Evolutionary conservation across 2,113 vertebrate species (phyloP).

Genomic region (Lonchura striata): DNA sequence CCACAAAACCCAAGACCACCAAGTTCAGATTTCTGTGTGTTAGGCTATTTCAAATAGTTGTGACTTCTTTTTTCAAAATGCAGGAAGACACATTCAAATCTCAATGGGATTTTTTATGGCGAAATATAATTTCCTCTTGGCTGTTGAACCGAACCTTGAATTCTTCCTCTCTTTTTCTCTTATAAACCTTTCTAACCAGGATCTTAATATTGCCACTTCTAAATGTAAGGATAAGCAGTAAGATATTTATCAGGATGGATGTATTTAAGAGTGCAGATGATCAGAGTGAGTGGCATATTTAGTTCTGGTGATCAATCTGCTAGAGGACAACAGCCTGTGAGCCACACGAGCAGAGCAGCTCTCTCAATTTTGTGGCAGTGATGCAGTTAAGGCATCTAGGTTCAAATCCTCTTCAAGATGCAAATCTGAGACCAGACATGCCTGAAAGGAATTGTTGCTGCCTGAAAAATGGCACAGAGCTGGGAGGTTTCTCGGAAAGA

Average conservation of each 20-base stretch:
- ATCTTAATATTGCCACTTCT: background rate
- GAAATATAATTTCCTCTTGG: background rate
- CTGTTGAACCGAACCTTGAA: background rate
- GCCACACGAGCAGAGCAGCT: background rate
- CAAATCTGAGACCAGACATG: background rate
- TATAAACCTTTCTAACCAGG: background rate
- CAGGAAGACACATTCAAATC: background rate
- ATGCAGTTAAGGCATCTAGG: background rate
- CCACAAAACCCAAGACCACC: background rate
- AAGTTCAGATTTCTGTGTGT: background rate
- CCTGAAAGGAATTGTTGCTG: background rate
- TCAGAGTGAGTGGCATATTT: background rate
- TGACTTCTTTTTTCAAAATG: background rate
- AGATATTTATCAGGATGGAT: background rate
- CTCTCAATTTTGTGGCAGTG: background rate
- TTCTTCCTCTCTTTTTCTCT: background rate
- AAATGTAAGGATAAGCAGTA: background rate
- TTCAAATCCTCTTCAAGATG: background rate
- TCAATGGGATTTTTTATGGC: background rate
- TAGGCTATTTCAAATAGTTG: background rate
- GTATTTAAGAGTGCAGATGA: background rate
- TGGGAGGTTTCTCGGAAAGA: background rate
- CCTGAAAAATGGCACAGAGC: background rate
- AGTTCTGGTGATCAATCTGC: background rate
- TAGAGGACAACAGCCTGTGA: background rate